These are phyloP conservation scores for Tenthredo distinguenda DNA, from an alignment of 2,888 invertebrate species.

Conservation along the genomic window DNA sequence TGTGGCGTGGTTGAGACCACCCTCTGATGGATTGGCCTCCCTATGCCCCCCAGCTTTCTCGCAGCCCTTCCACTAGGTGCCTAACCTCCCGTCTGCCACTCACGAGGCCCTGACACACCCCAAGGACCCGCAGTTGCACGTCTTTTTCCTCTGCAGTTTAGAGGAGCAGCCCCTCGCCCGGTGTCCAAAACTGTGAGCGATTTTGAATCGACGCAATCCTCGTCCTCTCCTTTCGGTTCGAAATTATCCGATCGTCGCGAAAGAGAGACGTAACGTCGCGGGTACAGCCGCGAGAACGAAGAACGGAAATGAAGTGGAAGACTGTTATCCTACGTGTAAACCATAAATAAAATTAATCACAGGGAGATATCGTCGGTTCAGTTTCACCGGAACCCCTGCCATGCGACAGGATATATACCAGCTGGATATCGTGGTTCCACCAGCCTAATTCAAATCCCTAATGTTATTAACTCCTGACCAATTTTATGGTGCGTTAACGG, in stretches of 20 bases:
- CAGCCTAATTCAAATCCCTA: neutral
- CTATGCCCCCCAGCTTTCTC: neutral
- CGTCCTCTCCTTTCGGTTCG: neutral
- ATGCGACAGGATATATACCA: constrained; percentile 17
- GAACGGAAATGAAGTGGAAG: neutral
- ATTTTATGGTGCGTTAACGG: neutral
- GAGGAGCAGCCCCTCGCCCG: neutral
- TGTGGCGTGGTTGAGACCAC: constrained; percentile 31
- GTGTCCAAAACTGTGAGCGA: neutral
- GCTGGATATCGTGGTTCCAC: neutral
- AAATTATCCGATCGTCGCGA: neutral
- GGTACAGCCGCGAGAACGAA: neutral
- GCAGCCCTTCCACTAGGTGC: constrained; percentile 25
- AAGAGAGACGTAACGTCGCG: neutral
- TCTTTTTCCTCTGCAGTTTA: constrained; percentile 7
- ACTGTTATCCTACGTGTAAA: neutral
- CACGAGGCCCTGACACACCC: constrained; percentile 31
- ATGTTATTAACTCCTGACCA: constrained; percentile 12
- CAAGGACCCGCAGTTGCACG: constrained; percentile 13
- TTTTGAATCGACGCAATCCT: neutral
- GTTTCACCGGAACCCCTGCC: constrained; percentile 14
- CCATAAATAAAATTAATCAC: constrained; percentile 32
- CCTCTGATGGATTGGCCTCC: constrained; percentile 47
- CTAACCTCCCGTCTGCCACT: constrained; percentile 24
- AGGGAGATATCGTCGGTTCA: neutral